Base-by-base conservation (phyloP, 2,113 vertebrate species). In the Globicephala melas region DNA sequence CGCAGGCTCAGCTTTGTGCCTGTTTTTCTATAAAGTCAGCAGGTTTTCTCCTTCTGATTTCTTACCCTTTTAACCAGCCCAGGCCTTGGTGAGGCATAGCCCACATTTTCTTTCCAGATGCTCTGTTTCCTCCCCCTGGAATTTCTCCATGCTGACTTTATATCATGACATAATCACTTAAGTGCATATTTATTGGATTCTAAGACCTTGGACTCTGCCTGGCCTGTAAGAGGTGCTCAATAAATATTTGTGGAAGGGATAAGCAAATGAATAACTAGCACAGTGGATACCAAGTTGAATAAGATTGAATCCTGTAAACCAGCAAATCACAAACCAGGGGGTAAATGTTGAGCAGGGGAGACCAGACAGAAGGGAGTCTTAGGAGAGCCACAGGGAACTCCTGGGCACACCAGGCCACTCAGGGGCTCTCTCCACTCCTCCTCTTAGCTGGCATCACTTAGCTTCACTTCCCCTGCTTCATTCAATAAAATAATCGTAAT, bases 121-220 rank as follows among this genome's bases (percentile, higher is more conserved):
- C 73, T 23, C 60, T 84, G 82, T 70, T 58, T 80, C 68, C 50
- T 67, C 17, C 58, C 31, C 38, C 47, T 10, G 25, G 31, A 87
- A 33, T 63, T 36, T 77, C 84, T 81, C 65, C 65, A 50, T 21
- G 41, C 41, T 6, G 36, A 76, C 62, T 92, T 94, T 47, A 28
- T n/a, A 20, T 62, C 50, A 63, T 47, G 79, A 63, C 50, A 33
- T 1, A 8, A 82, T 63, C 23, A 36, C n/a, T 74, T 68, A 33
- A 89, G 15, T 63, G 67, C 8, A 3, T 47, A 65, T 81, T 89
- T 44, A 67, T 17, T 67, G 68, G 60, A 55, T 86, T 91, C 50
- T 73, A 82, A 91, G 79, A 92, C 95, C 74, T 94, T 88, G 96
- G 91, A 68, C 88, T 26, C 84, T 81, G 68, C 33, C 71, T 87